Conservation (phyloP, 2,888 invertebrate genomes). For the Volucella zonaria region DNA sequence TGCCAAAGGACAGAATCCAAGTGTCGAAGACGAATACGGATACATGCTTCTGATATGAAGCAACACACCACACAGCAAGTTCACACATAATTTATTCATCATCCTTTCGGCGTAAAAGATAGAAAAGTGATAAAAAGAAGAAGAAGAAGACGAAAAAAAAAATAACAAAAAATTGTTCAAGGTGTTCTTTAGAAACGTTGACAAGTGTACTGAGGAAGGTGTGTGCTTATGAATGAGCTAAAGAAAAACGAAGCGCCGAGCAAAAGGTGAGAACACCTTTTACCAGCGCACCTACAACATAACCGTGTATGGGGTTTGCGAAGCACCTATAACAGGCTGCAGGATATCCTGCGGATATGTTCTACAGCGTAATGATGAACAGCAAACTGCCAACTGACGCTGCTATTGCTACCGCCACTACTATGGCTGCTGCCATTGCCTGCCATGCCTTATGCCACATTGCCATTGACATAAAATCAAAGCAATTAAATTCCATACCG, state of each 20-base stretch:
- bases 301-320: not conserved
- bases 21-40: conserved; percentile 42
- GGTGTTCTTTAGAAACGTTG: conserved; percentile 40
- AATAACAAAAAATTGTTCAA: conserved; percentile 9
- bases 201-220: conserved; percentile 31
- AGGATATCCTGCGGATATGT: conserved; percentile 70
- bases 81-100: conserved; percentile 72
- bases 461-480: conserved; percentile 69
- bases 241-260: conserved; percentile 2
- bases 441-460: conserved; percentile 21
- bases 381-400: conserved; percentile 62
- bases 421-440: no score
- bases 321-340: conserved; percentile 21
- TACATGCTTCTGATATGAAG: not conserved
- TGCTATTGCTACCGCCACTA: not conserved
- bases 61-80: conserved; percentile 47
- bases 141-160: not conserved
- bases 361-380: conserved; percentile 63
- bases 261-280: not conserved
- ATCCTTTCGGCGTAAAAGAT: conserved; percentile 56
- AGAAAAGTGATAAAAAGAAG: conserved; percentile 27
- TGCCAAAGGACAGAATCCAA: conserved; percentile 9
- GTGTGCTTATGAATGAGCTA: conserved; percentile 8
- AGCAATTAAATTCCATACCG: conserved; percentile 61
- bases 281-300: conserved; percentile 1